These are phyloP conservation scores for Allacma fusca DNA, from an alignment of 2,888 invertebrate genomes.

Conservation along the genomic window DNA sequence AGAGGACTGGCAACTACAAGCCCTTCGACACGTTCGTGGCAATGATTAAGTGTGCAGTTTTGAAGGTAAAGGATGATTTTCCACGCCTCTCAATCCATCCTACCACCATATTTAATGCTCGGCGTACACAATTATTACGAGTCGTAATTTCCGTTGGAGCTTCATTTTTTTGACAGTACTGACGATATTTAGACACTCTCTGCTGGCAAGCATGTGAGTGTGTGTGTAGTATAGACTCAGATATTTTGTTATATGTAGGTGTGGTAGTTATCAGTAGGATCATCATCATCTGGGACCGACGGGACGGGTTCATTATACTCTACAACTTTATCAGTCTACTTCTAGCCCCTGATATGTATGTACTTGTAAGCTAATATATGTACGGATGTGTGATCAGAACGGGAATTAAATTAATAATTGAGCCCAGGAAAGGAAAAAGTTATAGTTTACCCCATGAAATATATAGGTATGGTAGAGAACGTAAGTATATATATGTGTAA, in stretches of 20 bases:
- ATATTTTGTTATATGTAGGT: no score
- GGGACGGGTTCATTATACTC: no score
- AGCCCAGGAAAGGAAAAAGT: neutral
- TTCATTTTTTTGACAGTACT: constrained; percentile 1
- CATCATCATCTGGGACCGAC: no score
- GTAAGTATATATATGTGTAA: neutral
- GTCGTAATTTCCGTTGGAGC: neutral
- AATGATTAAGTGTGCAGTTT: constrained; percentile 69
- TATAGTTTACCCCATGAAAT: neutral
- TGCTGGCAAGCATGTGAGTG: neutral
- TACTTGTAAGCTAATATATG: no score
- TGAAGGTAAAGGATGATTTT: constrained; percentile 65
- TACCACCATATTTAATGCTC: neutral
- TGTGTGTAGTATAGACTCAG: no score
- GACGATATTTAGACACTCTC: neutral
- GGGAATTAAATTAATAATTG: no score
- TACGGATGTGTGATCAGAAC: no score
- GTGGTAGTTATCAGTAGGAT: no score
- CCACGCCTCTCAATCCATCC: neutral
- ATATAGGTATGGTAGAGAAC: neutral
- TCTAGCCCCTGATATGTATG: no score
- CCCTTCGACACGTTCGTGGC: constrained; percentile 68
- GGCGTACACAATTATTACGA: neutral
- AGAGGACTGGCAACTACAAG: constrained; percentile 70
- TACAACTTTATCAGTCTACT: no score